Percentiles rank a stretch among this genome's conserved stretches.
Conservation (phyloP, 1,140 invertebrate genomes). For the Aphidius ervi region DNA sequence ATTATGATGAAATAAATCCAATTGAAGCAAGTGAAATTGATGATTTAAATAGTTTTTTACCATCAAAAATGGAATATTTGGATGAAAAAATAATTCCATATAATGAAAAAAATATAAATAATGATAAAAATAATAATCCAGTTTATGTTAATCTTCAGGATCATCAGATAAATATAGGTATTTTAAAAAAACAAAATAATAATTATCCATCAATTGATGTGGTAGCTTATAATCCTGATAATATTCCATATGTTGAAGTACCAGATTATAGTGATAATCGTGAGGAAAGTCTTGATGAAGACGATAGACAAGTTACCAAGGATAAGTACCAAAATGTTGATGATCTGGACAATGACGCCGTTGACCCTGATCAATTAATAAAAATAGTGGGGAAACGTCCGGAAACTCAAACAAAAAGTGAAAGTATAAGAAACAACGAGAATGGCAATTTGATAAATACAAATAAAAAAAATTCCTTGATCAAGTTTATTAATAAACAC, state of each 20-base stretch:
- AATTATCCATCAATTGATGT: slow-evolving; percentile 16
- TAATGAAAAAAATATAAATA: neutral
- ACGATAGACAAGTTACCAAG: slow-evolving; percentile 22
- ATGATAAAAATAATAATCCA: slow-evolving; percentile 8
- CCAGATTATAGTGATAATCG: slow-evolving; percentile 36
- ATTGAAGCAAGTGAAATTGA: slow-evolving; percentile 17
- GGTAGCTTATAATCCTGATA: slow-evolving; percentile 28
- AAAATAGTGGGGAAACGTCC: slow-evolving; percentile 13
- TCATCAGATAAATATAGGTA: slow-evolving; percentile 20
- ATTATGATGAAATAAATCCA: too few species aligned
- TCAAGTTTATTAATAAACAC: neutral
- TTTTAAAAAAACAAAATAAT: neutral
- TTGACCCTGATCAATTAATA: slow-evolving; percentile 25
- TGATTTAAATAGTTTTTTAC: slow-evolving; percentile 18
- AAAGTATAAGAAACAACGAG: slow-evolving; percentile 19
- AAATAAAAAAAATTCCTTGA: neutral
- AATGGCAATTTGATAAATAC: slow-evolving; percentile 3
- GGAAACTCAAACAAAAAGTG: slow-evolving; percentile 13
- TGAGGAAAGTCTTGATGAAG: slow-evolving; percentile 34
- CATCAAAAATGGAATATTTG: slow-evolving; percentile 6
- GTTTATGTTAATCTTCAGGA: slow-evolving; percentile 27
- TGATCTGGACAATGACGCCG: slow-evolving; percentile 29
- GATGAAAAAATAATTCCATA: slow-evolving; percentile 3
- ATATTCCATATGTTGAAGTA: slow-evolving; percentile 39
- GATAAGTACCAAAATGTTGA: slow-evolving; percentile 25